phyloP scores from a whole-genome alignment of 2,888 invertebrate species.

The Acheta domesticus region DNA sequence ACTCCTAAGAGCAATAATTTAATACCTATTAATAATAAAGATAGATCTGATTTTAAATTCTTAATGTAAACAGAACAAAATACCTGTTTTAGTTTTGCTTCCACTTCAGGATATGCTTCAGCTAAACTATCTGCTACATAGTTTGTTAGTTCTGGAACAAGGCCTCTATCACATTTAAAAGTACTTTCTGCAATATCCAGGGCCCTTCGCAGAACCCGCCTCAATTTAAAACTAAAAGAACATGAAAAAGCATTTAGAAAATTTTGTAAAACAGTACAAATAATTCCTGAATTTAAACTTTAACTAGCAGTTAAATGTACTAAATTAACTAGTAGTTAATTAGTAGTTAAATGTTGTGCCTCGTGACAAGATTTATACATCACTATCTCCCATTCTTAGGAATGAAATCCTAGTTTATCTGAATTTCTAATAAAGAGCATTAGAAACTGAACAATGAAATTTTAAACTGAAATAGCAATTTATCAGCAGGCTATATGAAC shows the following conservation, averaged over 20 bases:
- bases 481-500: no score
- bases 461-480: no score
- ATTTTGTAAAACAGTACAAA: neutral
- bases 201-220: constrained; percentile 62
- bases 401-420: no score
- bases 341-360: no score
- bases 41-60: neutral
- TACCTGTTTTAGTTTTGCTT: constrained; percentile 58
- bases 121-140: constrained; percentile 67
- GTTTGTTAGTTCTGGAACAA: constrained; percentile 63
- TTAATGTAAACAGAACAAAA: constrained; percentile 23
- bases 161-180: constrained; percentile 52
- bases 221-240: constrained; percentile 59
- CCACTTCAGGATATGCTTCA: constrained; percentile 70
- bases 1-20: neutral
- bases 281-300: no score
- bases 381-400: no score
- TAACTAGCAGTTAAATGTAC: no score
- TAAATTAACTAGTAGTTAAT: no score
- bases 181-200: constrained; percentile 57
- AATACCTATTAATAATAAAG: neutral
- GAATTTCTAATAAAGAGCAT: no score
- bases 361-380: no score
- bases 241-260: constrained; percentile 32
- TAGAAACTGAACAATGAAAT: no score